Conservation (phyloP, 1,140 invertebrate species). For the Drosophila nebulosa region DNA sequence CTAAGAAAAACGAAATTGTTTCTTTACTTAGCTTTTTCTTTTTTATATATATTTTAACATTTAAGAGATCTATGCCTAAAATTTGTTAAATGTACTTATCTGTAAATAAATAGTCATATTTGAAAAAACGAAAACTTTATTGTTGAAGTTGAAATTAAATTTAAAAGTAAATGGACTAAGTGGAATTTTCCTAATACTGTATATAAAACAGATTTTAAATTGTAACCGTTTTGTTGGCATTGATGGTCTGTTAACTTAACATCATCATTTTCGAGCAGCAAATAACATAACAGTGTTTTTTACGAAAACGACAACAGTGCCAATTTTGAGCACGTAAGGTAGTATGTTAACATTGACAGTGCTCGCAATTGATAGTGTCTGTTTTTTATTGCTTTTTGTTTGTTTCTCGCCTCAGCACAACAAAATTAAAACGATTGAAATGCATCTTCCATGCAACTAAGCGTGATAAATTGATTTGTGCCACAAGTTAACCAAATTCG, state of each 20-base stretch:
- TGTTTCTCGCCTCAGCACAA: neutral
- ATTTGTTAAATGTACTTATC: conserved; percentile 67
- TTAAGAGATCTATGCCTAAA: conserved; percentile 43
- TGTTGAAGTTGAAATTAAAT: too few species aligned
- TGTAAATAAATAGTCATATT: conserved; percentile 72
- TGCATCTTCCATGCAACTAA: neutral
- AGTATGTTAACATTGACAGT: too few species aligned
- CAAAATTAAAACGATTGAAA: neutral
- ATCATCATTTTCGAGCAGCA: too few species aligned
- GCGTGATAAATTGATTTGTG: neutral
- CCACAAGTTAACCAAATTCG: neutral
- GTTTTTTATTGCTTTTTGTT: too few species aligned
- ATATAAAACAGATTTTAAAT: too few species aligned
- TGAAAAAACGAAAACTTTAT: conserved; percentile 33
- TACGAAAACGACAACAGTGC: neutral
- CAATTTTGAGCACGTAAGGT: too few species aligned
- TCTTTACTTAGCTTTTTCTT: conserved; percentile 49
- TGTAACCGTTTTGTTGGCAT: too few species aligned
- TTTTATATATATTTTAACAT: conserved; percentile 30
- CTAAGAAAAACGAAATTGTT: conserved; percentile 28
- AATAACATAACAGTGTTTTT: too few species aligned
- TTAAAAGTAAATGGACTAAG: too few species aligned
- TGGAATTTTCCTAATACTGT: too few species aligned
- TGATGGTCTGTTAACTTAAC: too few species aligned
- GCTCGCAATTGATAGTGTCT: too few species aligned